Evolutionary conservation across 2,888 invertebrate species (phyloP), one percentile per base, ranked within the genome.

Genomic region (Cactoblastis cactorum): DNA sequence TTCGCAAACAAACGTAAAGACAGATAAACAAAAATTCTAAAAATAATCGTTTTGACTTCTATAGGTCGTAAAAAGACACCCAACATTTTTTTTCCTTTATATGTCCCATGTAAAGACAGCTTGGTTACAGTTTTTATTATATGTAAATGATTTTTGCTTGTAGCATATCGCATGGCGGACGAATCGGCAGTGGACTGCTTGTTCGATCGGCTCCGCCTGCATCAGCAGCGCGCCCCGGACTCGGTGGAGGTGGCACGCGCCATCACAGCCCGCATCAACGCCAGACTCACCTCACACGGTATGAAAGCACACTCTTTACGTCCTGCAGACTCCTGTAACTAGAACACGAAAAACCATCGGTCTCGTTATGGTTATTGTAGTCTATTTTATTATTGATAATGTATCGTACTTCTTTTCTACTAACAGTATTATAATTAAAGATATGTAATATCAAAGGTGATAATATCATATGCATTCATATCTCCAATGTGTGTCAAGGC

Each of bases 91-190:
- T n/a, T n/a, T n/a, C n/a, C n/a, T n/a, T n/a, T n/a, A n/a, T n/a
- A n/a, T n/a, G n/a, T n/a, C n/a, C n/a, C n/a, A n/a, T n/a, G n/a
- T n/a, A n/a, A n/a, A n/a, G n/a, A n/a, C n/a, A n/a, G n/a, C n/a
- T n/a, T n/a, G n/a, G n/a, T n/a, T n/a, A n/a, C n/a, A n/a, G n/a
- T n/a, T n/a, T n/a, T n/a, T n/a, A n/a, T n/a, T n/a, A n/a, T n/a
- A n/a, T n/a, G n/a, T n/a, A n/a, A n/a, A n/a, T 46, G 12, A 2
- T 32, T 2, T n/a, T 33, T 11, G 6, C 9, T 9, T 50, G 18
- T 74, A 88, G 83, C 80, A 49, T 80, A 68, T 69, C 86, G 86
- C 66, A 88, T 88, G 89, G 87, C 87, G 76, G 86, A 88, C 78
- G 88, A 88, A 51, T 64, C 72, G 48, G 75, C 81, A 38, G 69